Conservation (phyloP, 2,113 vertebrate species). For the Calcarius ornatus region DNA sequence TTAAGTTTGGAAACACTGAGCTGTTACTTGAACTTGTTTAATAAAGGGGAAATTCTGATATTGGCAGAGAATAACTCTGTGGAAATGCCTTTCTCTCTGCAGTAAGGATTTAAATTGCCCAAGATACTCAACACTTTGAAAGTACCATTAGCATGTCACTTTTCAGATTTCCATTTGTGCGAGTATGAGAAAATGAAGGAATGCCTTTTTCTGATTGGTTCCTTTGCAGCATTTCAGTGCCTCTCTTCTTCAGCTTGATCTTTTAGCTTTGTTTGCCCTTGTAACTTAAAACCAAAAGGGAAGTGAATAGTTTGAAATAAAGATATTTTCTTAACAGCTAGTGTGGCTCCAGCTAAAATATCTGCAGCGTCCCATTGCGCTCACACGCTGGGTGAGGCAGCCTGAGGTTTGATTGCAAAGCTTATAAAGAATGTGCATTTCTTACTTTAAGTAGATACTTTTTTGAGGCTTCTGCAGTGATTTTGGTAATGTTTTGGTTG, state of each 20-base stretch:
- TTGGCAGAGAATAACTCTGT: background rate
- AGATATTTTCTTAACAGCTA: slow-evolving; percentile 23
- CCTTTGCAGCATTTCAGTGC: background rate
- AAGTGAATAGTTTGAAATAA: background rate
- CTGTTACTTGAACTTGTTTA: slow-evolving; percentile 35
- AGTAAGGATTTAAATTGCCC: slow-evolving; percentile 1
- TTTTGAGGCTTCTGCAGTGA: background rate
- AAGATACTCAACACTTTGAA: background rate
- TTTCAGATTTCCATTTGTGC: background rate
- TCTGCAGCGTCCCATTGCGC: background rate
- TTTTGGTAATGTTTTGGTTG: background rate
- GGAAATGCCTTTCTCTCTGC: background rate
- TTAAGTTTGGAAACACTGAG: slow-evolving; percentile 14
- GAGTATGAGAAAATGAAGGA: background rate
- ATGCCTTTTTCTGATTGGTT: background rate
- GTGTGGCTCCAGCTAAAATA: background rate
- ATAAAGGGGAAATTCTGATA: slow-evolving; percentile 37
- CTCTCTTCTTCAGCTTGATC: background rate
- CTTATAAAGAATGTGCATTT: background rate
- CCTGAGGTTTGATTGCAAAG: background rate
- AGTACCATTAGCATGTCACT: background rate
- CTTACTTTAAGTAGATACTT: background rate
- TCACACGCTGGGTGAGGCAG: background rate
- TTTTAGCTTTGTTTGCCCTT: background rate
- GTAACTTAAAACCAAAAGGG: slow-evolving; percentile 18